phyloP scores from a whole-genome alignment of 2,797 vertebrate genomes.

The Sebastes iracundus region DNA sequence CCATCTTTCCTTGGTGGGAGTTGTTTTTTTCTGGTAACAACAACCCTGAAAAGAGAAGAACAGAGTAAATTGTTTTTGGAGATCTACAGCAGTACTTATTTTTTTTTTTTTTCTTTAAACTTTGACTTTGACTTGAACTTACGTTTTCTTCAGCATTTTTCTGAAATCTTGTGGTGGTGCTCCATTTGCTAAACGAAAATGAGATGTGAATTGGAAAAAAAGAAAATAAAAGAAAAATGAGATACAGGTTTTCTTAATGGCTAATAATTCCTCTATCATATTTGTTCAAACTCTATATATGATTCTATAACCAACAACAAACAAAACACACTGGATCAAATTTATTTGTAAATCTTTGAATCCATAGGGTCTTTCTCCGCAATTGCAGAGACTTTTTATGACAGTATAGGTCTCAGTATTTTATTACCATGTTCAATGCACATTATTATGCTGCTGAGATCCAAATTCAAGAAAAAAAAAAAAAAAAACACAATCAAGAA shows the following conservation, averaged over 20 bases:
- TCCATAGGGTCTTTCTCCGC: neutral
- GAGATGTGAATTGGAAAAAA: neutral
- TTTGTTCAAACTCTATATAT: neutral
- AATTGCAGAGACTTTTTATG: neutral
- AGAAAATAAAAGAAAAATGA: neutral
- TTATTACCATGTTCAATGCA: neutral
- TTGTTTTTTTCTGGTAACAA: conserved; percentile 71
- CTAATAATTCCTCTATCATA: neutral
- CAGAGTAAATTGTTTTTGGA: neutral
- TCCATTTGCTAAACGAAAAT: conserved; percentile 50
- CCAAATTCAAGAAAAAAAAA: neutral
- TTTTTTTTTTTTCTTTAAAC: neutral
- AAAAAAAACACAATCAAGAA: neutral
- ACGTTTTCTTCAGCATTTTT: conserved; percentile 88
- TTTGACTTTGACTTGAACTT: conserved; percentile 19
- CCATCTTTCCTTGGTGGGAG: conserved; percentile 74
- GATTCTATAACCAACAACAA: neutral
- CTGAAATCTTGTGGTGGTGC: conserved; percentile 80
- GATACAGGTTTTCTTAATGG: neutral
- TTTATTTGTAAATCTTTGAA: neutral
- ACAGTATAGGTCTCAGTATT: neutral
- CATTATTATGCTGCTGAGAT: neutral
- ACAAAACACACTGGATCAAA: neutral
- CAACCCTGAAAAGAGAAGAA: conserved; percentile 57
- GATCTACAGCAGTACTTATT: neutral